These are phyloP conservation scores for Chymomyza costata DNA, from an alignment of 1,140 invertebrate genomes.

Conservation along the genomic window DNA sequence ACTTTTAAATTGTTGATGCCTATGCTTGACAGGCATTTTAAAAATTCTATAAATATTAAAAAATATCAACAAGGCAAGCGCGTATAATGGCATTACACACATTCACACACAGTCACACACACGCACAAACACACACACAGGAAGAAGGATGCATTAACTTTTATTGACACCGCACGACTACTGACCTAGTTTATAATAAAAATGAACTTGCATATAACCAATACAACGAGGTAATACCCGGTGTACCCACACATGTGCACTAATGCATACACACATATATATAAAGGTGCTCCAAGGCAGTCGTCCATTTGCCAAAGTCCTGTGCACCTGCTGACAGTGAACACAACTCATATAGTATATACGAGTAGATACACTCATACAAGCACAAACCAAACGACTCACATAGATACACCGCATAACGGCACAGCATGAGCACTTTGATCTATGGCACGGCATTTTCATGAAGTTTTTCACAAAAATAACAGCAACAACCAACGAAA, in stretches of 20 bases:
- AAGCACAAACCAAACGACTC: slow-evolving; percentile 23
- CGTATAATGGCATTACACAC: slow-evolving; percentile 17
- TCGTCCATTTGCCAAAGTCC: too few species aligned
- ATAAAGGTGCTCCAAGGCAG: background rate
- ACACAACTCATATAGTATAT: too few species aligned
- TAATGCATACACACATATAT: slow-evolving; percentile 21
- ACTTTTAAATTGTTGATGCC: slow-evolving; percentile 38
- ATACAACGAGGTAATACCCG: slow-evolving; percentile 13
- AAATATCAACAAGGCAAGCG: slow-evolving; percentile 62
- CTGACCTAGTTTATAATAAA: slow-evolving; percentile 66
- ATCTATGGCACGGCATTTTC: slow-evolving; percentile 51
- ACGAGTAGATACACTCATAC: too few species aligned
- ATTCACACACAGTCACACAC: background rate
- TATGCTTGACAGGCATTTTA: slow-evolving; percentile 57
- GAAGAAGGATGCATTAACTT: slow-evolving; percentile 64
- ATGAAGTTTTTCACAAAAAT: slow-evolving; percentile 35
- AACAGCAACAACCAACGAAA: slow-evolving; percentile 22
- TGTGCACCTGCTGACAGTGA: too few species aligned
- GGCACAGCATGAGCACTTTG: slow-evolving; percentile 55
- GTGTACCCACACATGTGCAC: slow-evolving; percentile 62
- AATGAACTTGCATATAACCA: slow-evolving; percentile 22
- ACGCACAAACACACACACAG: slow-evolving; percentile 29
- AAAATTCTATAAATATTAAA: slow-evolving; percentile 73
- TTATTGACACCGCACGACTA: slow-evolving; percentile 64
- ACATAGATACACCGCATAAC: slow-evolving; percentile 16